Evolutionary conservation across 2,113 vertebrate species (phyloP).

Genomic region (Salvelinus sp.): DNA sequence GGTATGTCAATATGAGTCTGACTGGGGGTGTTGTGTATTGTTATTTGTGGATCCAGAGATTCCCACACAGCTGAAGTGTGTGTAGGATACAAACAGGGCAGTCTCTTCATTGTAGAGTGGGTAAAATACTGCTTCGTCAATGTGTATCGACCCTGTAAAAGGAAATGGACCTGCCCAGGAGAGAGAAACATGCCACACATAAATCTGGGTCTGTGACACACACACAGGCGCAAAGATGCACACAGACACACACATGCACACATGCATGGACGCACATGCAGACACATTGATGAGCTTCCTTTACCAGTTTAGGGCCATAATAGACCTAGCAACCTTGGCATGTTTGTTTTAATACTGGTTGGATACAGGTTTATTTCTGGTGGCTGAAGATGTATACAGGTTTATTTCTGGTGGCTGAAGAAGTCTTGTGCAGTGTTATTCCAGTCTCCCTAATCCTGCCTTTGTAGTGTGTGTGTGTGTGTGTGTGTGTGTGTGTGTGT

Average conservation of each 20-base stretch:
- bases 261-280: not conserved
- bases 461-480: conserved; percentile 7
- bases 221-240: not conserved
- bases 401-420: not conserved
- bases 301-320: too few relatives aligned
- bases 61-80: too few relatives aligned
- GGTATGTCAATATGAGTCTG: not conserved
- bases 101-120: too few relatives aligned
- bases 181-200: too few relatives aligned
- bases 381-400: not conserved
- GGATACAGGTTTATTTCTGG: not conserved
- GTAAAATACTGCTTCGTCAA: too few relatives aligned
- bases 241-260: not conserved
- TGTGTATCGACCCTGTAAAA: too few relatives aligned
- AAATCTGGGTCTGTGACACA: not conserved
- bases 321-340: not conserved
- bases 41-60: too few relatives aligned
- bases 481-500: conserved; percentile 5
- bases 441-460: not conserved
- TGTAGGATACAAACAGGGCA: too few relatives aligned
- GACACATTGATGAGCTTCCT: not conserved
- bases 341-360: not conserved
- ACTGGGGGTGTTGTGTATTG: not conserved
- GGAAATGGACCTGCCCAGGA: too few relatives aligned
- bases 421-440: not conserved